phyloP scores from a whole-genome alignment of 2,797 vertebrate genomes.

The Tamandua tetradactyla region DNA sequence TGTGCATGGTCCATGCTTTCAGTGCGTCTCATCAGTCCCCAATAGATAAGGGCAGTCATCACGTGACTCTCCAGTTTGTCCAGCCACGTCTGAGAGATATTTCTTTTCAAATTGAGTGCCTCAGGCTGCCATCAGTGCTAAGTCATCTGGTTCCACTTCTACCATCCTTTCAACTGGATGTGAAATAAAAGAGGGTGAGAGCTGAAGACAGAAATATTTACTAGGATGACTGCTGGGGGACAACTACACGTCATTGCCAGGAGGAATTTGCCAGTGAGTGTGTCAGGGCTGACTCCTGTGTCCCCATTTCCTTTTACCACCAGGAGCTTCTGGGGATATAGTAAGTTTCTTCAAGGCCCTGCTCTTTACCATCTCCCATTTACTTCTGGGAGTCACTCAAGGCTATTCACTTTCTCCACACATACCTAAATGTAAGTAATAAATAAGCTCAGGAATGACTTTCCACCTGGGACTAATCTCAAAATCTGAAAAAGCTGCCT shows the following conservation, averaged over 20 bases:
- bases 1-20: fast-evolving
- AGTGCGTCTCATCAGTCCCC: background rate
- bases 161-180: background rate
- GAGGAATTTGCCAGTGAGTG: background rate
- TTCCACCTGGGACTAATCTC: background rate
- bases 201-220: background rate
- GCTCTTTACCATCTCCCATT: too few species aligned
- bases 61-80: background rate
- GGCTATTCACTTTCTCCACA: too few species aligned
- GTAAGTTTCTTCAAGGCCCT: background rate
- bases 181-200: background rate
- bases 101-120: background rate
- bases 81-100: background rate
- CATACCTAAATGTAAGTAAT: too few species aligned
- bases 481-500: background rate
- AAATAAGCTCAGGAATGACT: background rate
- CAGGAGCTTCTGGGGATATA: background rate
- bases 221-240: background rate
- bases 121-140: background rate
- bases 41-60: background rate
- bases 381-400: too few species aligned
- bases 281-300: background rate
- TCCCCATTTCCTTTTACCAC: background rate
- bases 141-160: background rate
- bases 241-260: background rate